Base-by-base conservation (phyloP, 1,140 invertebrate genomes). In the Aphidius ervi region DNA sequence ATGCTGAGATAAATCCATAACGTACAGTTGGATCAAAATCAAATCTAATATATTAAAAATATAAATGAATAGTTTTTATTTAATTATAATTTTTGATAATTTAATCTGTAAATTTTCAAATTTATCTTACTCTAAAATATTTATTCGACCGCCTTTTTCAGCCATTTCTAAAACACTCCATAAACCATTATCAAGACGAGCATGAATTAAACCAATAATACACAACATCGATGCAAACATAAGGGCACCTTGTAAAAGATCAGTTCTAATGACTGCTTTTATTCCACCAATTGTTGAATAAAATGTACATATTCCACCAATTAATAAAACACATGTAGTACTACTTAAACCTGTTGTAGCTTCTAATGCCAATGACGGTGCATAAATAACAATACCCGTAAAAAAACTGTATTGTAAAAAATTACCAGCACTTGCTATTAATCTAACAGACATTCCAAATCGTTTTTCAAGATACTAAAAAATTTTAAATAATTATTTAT, bases 321-420 rank as follows among this genome's bases (percentile, higher is more conserved):
- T 88, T 6, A 88, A 80, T 39, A 94, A 68, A 56, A 97, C 90
- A 5, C 93, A 89, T 58, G 85, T 79, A 59, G 86, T 80, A 71
- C 87, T 85, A 45, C 87, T 87, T 9, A 94, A 74, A 6, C 90
- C 90, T 4, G 91, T 92, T 39, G 96, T 91, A 16, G 93, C 90
- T 76, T 93, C 92, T 10, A 98, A 70, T 1, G 95, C 93, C 60
- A 97, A 82, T 1, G 94, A 90, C 1, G 95, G 95, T 0, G 94
- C 94, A 76, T 94, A 97, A 0, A 97, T 80, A 2, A 97, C 94
- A 59, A 98, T 89, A 1, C 93, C 92, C 83, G 95, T 95, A 70
- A 97, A 96, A 9, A 98, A 72, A 20, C 92, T 79, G 85, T 94
- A 89, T 78, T 94, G 90, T 2, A 91, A 61, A 6, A 87, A 87